phyloP scores from a whole-genome alignment of 2,888 invertebrate species.

The Pollenia angustigena region DNA sequence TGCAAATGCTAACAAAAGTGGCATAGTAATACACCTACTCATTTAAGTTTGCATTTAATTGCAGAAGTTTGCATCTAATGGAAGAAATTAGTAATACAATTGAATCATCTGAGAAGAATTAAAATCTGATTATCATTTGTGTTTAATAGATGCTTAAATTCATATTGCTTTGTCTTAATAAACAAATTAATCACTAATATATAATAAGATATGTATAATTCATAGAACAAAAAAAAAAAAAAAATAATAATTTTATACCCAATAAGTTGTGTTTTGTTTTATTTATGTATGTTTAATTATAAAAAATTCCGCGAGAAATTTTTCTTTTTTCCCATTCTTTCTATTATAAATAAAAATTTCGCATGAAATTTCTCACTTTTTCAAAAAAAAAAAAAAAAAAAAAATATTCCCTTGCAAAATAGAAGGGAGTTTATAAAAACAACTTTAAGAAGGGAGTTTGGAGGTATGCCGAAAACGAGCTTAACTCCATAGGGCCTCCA shows the following conservation, averaged over 20 bases:
- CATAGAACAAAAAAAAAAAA: not conserved
- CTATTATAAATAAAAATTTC: no score
- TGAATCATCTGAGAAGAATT: slow-evolving; percentile 24
- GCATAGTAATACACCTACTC: slow-evolving; percentile 1
- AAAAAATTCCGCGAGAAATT: not conserved
- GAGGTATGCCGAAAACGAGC: no score
- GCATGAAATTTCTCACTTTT: no score
- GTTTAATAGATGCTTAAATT: not conserved
- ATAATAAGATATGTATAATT: not conserved
- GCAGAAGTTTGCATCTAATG: not conserved
- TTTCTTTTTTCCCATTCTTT: no score
- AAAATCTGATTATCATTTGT: not conserved
- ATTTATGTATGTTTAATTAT: not conserved
- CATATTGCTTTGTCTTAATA: slow-evolving; percentile 25
- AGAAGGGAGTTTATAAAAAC: no score
- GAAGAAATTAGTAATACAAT: slow-evolving; percentile 27
- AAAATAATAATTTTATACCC: not conserved
- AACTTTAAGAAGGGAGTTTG: no score
- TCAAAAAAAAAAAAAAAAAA: no score
- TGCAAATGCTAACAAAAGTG: not conserved
- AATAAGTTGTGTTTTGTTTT: no score
- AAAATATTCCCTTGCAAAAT: no score
- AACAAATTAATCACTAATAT: slow-evolving; percentile 16
- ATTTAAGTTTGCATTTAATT: slow-evolving; percentile 9
- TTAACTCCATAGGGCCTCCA: no score